Evolutionary conservation across 2,797 vertebrate genomes (phyloP), one percentile per base, ranked within the genome.

Genomic region (Hippopotamyrus pictus): DNA sequence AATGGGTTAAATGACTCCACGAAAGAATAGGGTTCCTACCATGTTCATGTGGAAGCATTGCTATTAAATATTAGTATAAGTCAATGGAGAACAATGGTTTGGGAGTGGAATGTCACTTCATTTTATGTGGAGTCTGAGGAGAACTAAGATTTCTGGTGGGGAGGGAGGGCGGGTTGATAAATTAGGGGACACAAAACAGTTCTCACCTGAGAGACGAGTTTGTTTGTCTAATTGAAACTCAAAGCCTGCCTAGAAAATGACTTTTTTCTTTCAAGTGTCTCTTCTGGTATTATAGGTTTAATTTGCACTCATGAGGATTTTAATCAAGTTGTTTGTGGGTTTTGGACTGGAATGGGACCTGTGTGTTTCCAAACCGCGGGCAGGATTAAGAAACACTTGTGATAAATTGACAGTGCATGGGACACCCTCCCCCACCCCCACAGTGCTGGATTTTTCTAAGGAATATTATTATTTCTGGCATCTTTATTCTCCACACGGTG

Each of bases 261-360:
- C 17, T 44, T 14, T 37, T 37, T 44, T 82, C 37, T 82, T 82
- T 82, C 76, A 82, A 82, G 76, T 46, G 41, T 46, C 41, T 79
- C 73, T 82, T 82, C 41, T 82, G 41, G 76, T 82, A 82, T 44
- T 46, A 82, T 82, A 82, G 19, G 76, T n/a, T n/a, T 82, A 82
- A 82, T 82, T 82, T 82, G 17, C 76, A n/a, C 76, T 82, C 46
- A 19, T n/a, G 37, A 46, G 17, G 37, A 41, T 46, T 82, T n/a
- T 46, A 46, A 82, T 46, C 76, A 82, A 82, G 76, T 46, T 82
- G 41, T 82, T 82, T 82, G 76, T 46, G 41, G 7, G 17, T 41
- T 82, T 82, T n/a, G 76, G 41, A 44, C 37, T 44, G 17, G 73
- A 44, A 44, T 44, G 29, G 73, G 73, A 82, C 76, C 76, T 46